Evolutionary conservation across 2,797 vertebrate genomes (phyloP), one percentile per base, ranked within the genome.

Genomic region (Spheniscus humboldti): DNA sequence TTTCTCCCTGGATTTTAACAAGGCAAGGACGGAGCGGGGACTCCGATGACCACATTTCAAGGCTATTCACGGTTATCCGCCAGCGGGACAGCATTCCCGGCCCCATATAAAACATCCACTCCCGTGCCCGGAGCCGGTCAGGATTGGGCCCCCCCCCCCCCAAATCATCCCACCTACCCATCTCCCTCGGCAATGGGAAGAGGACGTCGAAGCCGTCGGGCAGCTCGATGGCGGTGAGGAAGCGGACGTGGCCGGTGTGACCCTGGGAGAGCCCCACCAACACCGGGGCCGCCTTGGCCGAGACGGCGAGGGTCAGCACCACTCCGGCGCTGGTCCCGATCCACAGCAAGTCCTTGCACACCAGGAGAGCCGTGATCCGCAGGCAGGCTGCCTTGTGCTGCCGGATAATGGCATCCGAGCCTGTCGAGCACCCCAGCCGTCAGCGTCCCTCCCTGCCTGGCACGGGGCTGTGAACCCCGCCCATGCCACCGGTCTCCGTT

Each of bases 301-400:
- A 98, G 87, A 99, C 97, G 24, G 98, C 92, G 88, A 99, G 98
- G 0, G 99, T 99, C 33, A 99, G 98, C 72, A 99, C 99, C 28
- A 99, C 99, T 0, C 99, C 99, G 2, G 99, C 99, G 5, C 99
- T 99, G 90, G 99, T 99, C 67, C 99, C 99, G 8, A 99, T 99
- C 99, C 99, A 99, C 87, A 99, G 98, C 90, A 99, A 96, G 82
- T 99, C 99, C 88, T 99, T 99, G 79, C 99, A 99, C 19, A 97
- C 99, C 97, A 99, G 96, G 69, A 99, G 98, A 2, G 99, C 99
- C 0, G 99, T 99, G 98, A 99, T 99, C 85, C 99, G 98, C 95
- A 99, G 98, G 96, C 99, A 99, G n/a, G 99, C 99, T 0, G 99
- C 99, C 93, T 99, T 99, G 98, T 99, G 99, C 97, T 99, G 99